These are phyloP conservation scores for Glyphotaelius pellucidus DNA, from an alignment of 2,888 invertebrate genomes.

Conservation along the genomic window DNA sequence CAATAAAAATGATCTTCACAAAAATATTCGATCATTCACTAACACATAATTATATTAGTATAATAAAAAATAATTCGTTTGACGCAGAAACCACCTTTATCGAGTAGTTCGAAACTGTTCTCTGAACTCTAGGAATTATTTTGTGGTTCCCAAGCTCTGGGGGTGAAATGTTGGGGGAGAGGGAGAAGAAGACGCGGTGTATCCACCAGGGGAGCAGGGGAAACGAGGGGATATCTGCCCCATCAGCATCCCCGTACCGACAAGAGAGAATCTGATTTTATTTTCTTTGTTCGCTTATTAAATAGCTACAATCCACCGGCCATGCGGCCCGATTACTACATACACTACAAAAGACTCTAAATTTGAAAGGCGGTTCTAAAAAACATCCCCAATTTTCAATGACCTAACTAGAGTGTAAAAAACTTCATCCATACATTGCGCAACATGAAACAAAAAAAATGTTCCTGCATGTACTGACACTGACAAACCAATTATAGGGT, in stretches of 20 bases:
- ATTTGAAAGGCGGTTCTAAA: background rate
- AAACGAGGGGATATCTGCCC: constrained; percentile 29
- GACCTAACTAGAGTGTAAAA: background rate
- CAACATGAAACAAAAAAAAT: background rate
- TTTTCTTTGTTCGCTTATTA: constrained; percentile 65
- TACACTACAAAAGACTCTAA: constrained; percentile 19
- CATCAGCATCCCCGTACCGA: constrained; percentile 53
- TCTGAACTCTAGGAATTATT: background rate
- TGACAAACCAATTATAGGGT: no score
- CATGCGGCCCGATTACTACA: constrained; percentile 20
- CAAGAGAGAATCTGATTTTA: constrained; percentile 63
- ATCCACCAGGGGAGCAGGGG: background rate
- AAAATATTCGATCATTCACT: background rate
- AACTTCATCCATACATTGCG: background rate
- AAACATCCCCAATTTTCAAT: background rate
- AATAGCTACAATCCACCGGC: constrained; percentile 59
- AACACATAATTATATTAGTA: background rate
- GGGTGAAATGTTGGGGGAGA: background rate
- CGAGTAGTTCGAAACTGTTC: background rate
- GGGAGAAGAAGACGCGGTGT: background rate
- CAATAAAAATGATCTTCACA: background rate
- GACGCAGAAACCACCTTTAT: background rate
- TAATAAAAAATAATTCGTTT: background rate
- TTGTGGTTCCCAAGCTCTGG: background rate
- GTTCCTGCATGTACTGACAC: no score